A percentile compares a stretch with the other conserved stretches of the same genome.
Evolutionary conservation across 2,888 invertebrate species (phyloP).

Genomic region (Eupithecia subumbrata): DNA sequence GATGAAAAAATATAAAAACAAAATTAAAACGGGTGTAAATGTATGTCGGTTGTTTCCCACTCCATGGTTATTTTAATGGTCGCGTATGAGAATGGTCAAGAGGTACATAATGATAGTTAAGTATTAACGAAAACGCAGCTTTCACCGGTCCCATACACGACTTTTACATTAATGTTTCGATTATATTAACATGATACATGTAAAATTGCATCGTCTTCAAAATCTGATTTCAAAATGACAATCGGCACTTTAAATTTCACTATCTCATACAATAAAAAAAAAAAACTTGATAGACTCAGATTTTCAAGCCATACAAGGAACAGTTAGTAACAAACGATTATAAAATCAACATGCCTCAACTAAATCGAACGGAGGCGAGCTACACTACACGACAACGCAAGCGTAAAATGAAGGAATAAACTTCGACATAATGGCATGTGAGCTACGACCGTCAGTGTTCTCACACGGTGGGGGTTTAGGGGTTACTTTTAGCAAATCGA

Average conservation of each 20-base stretch:
- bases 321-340: conserved; percentile 39
- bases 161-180: conserved; percentile 60
- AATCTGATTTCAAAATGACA: conserved; percentile 43
- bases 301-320: conserved; percentile 32
- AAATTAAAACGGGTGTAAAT: conserved; percentile 41
- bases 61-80: conserved; percentile 44
- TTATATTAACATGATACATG: conserved; percentile 57
- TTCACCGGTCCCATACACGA: conserved; percentile 48
- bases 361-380: conserved; percentile 28
- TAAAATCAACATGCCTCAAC: conserved; percentile 35
- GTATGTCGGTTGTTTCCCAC: conserved; percentile 42
- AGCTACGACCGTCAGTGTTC: conserved; percentile 50
- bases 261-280: not conserved
- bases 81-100: conserved; percentile 36
- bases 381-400: conserved; percentile 41
- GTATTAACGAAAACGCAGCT: conserved; percentile 17
- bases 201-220: conserved; percentile 54
- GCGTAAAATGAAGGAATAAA: conserved; percentile 60
- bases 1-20: conserved; percentile 42
- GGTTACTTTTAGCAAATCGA: conserved; percentile 81
- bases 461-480: conserved; percentile 63
- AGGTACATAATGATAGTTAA: not conserved
- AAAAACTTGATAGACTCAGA: conserved; percentile 2
- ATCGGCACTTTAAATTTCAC: not conserved
- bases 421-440: conserved; percentile 83